These are phyloP conservation scores for Chromoteleia sp. DNA, from an alignment of 2,888 invertebrate genomes.

Conservation along the genomic window DNA sequence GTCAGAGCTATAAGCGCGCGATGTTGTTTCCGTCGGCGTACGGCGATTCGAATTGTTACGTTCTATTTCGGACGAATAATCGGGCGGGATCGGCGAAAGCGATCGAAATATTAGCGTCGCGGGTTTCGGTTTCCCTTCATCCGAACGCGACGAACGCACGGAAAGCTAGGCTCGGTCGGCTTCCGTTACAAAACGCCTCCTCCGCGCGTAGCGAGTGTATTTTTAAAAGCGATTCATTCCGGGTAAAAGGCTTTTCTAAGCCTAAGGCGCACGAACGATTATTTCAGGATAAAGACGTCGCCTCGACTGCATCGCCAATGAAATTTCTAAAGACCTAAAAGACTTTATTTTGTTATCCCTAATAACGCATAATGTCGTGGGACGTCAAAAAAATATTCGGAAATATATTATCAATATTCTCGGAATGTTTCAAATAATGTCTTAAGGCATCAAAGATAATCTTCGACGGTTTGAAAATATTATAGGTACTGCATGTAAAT, in stretches of 20 bases:
- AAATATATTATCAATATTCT: too few relatives aligned
- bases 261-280: conserved; percentile 56
- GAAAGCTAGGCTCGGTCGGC: conserved; percentile 64
- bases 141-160: conserved; percentile 37
- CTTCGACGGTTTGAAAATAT: too few relatives aligned
- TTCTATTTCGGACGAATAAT: conserved; percentile 51
- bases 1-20: too few relatives aligned
- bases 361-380: too few relatives aligned
- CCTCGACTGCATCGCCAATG: conserved; percentile 26
- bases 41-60: conserved; percentile 32
- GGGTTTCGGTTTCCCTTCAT: conserved; percentile 31
- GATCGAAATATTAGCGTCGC: conserved; percentile 47
- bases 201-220: conserved; percentile 70
- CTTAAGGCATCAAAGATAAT: too few relatives aligned
- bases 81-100: conserved; percentile 9
- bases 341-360: too few relatives aligned
- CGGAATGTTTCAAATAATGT: too few relatives aligned
- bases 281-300: conserved; percentile 66
- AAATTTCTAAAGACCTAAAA: too few relatives aligned
- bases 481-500: too few relatives aligned
- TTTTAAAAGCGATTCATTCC: conserved; percentile 75
- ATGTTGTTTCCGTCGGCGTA: conserved; percentile 41
- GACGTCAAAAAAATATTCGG: too few relatives aligned
- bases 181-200: conserved; percentile 67
- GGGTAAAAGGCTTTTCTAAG: conserved; percentile 69